Conservation (phyloP, 2,888 invertebrate species). For the Aplocera efformata region DNA sequence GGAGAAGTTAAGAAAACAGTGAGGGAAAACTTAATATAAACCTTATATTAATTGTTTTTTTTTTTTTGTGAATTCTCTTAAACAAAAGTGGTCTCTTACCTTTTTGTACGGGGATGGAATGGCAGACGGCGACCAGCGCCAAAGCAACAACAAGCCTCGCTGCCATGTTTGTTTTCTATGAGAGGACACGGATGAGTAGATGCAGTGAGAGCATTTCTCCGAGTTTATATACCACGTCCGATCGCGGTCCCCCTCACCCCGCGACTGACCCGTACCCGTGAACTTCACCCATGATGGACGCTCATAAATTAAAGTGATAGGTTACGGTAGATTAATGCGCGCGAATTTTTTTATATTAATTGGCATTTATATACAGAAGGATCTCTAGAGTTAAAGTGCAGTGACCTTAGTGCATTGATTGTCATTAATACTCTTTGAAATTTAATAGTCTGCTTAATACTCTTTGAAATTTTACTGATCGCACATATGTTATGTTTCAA, state of each 20-base stretch:
- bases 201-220: conserved; percentile 77
- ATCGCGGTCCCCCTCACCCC: conserved; percentile 46
- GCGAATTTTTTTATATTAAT: conserved; percentile 30
- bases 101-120: conserved; percentile 49
- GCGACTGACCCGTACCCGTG: conserved; percentile 55
- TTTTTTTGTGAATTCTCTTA: no score
- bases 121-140: conserved; percentile 58
- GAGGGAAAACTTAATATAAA: no score
- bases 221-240: conserved; percentile 60
- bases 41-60: no score
- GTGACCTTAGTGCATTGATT: conserved; percentile 28
- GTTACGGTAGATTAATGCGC: conserved; percentile 61
- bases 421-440: conserved; percentile 1
- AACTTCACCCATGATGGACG: conserved; percentile 68
- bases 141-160: conserved; percentile 58
- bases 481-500: background rate
- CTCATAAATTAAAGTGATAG: conserved; percentile 63
- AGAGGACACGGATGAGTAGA: conserved; percentile 61
- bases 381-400: conserved; percentile 24
- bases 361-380: conserved; percentile 25
- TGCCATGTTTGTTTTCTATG: conserved; percentile 55
- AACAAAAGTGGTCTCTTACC: background rate
- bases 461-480: conserved; percentile 3
- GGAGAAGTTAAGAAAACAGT: background rate
- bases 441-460: conserved; percentile 3